These are phyloP conservation scores for Bombus cullumanus DNA, from an alignment of 1,140 invertebrate species.

Conservation along the genomic window DNA sequence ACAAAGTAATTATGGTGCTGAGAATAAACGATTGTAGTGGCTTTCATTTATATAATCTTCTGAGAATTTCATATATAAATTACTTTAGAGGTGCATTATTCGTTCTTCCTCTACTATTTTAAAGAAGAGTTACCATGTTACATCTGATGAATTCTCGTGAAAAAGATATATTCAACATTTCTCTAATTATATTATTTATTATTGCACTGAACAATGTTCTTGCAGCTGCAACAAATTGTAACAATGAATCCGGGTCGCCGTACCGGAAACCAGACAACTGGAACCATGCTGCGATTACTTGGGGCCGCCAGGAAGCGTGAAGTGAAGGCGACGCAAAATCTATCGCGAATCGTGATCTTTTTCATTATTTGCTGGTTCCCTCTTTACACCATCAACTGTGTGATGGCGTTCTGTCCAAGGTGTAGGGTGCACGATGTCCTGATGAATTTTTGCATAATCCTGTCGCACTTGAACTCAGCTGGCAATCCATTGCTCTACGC, in stretches of 20 bases:
- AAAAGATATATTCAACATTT: neutral
- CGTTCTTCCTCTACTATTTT: too few species aligned
- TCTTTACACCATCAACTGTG: constrained; percentile 94
- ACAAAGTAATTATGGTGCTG: too few species aligned
- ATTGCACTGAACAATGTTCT: constrained; percentile 5
- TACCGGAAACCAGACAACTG: constrained; percentile 68
- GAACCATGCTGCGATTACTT: constrained; percentile 89
- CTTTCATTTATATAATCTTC: neutral
- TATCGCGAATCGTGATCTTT: constrained; percentile 94
- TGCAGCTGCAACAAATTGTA: constrained; percentile 84
- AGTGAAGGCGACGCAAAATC: constrained; percentile 94
- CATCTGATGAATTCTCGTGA: neutral
- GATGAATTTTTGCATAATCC: constrained; percentile 92
- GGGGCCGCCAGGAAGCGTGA: constrained; percentile 92
- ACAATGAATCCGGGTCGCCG: constrained; percentile 83
- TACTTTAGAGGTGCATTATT: neutral
- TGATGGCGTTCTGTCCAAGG: constrained; percentile 90
- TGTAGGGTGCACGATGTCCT: constrained; percentile 87
- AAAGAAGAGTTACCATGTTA: too few species aligned
- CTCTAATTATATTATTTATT: neutral
- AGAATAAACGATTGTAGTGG: too few species aligned
- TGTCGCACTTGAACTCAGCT: constrained; percentile 94
- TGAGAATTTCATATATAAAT: neutral
- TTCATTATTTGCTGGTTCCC: constrained; percentile 97
- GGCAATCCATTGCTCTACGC: constrained; percentile 95